A percentile compares a stretch with the other conserved stretches of the same genome.
phyloP scores from a whole-genome alignment of 2,113 vertebrate species.

The Sinocyclocheilus anophthalmus region DNA sequence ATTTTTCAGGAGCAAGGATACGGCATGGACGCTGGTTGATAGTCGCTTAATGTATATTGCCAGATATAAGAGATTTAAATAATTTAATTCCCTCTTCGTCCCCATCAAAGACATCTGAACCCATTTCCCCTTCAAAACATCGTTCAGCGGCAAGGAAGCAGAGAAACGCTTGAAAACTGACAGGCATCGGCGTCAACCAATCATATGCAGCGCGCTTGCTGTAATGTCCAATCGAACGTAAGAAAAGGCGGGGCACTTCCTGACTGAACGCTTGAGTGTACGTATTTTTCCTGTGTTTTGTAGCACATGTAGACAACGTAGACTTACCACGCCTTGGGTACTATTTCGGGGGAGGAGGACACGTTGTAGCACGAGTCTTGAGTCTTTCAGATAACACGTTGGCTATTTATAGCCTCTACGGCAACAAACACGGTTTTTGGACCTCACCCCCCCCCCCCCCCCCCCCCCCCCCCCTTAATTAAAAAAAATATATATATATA shows the following conservation, averaged over 20 bases:
- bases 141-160: constrained; percentile 36
- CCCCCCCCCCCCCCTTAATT: too few relatives aligned
- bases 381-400: neutral
- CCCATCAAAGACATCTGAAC: constrained; percentile 46
- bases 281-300: constrained; percentile 41
- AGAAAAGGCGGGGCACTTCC: constrained; percentile 40
- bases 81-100: constrained; percentile 49
- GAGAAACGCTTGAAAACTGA: constrained; percentile 51
- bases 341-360: constrained; percentile 14
- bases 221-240: constrained; percentile 54
- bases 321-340: constrained; percentile 30
- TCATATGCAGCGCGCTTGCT: constrained; percentile 15
- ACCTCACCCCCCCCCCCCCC: too few relatives aligned
- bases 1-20: neutral
- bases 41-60: neutral
- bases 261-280: constrained; percentile 3
- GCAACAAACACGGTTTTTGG: too few relatives aligned
- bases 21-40: neutral
- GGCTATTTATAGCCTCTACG: neutral
- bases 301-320: constrained; percentile 42
- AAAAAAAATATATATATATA: too few relatives aligned
- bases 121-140: constrained; percentile 49
- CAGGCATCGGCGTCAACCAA: constrained; percentile 66
- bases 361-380: neutral
- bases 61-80: constrained; percentile 47